A percentile compares a stretch with the other conserved stretches of the same genome.
phyloP scores from a whole-genome alignment of 2,113 vertebrate species.

The Perca flavescens region DNA sequence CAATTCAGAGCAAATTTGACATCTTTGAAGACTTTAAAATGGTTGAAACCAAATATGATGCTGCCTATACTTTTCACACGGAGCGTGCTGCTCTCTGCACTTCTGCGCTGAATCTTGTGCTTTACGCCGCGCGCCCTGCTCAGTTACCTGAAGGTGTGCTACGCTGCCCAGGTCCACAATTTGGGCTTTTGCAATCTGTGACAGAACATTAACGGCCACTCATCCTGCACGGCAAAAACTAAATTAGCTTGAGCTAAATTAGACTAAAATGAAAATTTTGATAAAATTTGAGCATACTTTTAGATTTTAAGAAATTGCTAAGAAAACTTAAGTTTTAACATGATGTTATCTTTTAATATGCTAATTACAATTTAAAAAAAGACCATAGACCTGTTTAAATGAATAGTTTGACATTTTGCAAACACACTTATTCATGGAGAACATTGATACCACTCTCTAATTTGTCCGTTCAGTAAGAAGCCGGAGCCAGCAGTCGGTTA shows the following conservation, averaged over 20 bases:
- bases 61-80: conserved; percentile 58
- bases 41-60: conserved; percentile 59
- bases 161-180: conserved; percentile 5
- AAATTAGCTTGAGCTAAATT: conserved; percentile 4
- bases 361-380: not conserved
- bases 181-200: conserved; percentile 6
- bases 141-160: conserved; percentile 13
- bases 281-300: not conserved
- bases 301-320: not conserved
- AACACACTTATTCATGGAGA: not conserved
- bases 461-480: not conserved
- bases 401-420: too few relatives aligned
- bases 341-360: not conserved
- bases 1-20: conserved; percentile 3
- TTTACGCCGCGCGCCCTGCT: conserved; percentile 26
- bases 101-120: conserved; percentile 34
- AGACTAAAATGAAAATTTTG: not conserved
- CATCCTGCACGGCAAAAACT: conserved; percentile 12
- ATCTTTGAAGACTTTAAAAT: conserved; percentile 50
- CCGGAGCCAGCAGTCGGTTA: not conserved
- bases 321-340: not conserved
- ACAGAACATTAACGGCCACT: conserved; percentile 4
- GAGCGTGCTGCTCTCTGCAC: conserved; percentile 40
- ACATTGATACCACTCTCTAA: not conserved
- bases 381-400: too few relatives aligned